These are phyloP conservation scores for Luperina nickerlii DNA, from an alignment of 2,888 invertebrate genomes.

Conservation along the genomic window DNA sequence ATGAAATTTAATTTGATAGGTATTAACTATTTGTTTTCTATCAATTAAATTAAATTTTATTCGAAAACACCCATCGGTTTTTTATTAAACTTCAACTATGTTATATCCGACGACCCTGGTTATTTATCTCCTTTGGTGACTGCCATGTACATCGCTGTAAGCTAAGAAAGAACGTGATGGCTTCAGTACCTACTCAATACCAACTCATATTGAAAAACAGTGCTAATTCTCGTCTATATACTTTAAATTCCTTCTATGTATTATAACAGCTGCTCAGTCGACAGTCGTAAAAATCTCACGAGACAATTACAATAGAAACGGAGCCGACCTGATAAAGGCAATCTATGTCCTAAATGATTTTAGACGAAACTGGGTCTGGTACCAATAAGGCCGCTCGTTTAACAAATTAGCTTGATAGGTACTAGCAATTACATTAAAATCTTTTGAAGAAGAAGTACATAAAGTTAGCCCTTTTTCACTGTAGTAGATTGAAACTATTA, in stretches of 20 bases:
- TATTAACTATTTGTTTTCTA: no score
- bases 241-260: not conserved
- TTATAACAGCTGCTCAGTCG: not conserved
- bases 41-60: no score
- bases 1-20: no score
- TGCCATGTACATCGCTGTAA: not conserved
- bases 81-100: no score
- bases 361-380: constrained; percentile 27
- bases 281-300: constrained; percentile 12
- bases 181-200: not conserved
- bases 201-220: not conserved
- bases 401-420: constrained; percentile 10
- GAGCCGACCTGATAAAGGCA: constrained; percentile 34
- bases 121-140: no score
- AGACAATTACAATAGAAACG: constrained; percentile 43
- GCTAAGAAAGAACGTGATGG: not conserved
- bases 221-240: not conserved
- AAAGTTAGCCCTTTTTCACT: not conserved
- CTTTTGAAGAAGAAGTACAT: not conserved
- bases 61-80: no score
- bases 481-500: not conserved
- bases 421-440: constrained; percentile 3
- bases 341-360: constrained; percentile 56
- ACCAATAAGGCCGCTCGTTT: constrained; percentile 38
- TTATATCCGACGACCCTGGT: no score